Evolutionary conservation across 1,140 invertebrate species (phyloP), one percentile per base, ranked within the genome.

Genomic region (Drosophila teissieri): DNA sequence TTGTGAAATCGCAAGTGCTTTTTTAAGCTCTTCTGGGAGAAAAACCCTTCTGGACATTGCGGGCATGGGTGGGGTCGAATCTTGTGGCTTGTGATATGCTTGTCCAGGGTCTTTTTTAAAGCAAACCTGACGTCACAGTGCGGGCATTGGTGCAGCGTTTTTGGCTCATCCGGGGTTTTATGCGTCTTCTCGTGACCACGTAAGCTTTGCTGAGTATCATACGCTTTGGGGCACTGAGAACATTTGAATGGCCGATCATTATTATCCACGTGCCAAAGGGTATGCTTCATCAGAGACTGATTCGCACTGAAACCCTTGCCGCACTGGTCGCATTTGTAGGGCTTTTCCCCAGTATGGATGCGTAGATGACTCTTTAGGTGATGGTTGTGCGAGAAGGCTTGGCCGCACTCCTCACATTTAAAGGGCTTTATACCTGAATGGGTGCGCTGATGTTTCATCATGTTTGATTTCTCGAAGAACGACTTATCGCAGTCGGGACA

Each of bases 401-500:
- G 48, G 0, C 72, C 61, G 48, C 73, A 75, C 14, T 65, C 73
- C 19, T 57, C 46, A 17, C 73, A 75, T 24, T 67, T 74, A n/a
- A 57, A 75, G 0, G 73, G 73, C n/a, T 75, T 75, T 2, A 53
- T 40, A 2, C 36, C 73, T 2, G 72, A 42, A 17, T 76, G 73
- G 14, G 62, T 57, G 22, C 61, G 72, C 10, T 76, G 48, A 36
- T 76, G 73, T 49, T 76, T 76, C 40, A 57, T 75, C 53, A 76
- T 56, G 54, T 76, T 76, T 15, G 73, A 75, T 48, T 75, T 75
- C 8, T 76, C 73, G n/a, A 67, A 76, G 49, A 76, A 76, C 0
- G 61, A 76, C 40, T 76, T 76, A n/a, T 76, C 73, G 54, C 73
- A 76, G 10, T 76, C 61, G 2, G 53, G 46, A 6, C 73, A 75